Conservation (phyloP, 2,888 invertebrate genomes). For the Philereme vetulata region DNA sequence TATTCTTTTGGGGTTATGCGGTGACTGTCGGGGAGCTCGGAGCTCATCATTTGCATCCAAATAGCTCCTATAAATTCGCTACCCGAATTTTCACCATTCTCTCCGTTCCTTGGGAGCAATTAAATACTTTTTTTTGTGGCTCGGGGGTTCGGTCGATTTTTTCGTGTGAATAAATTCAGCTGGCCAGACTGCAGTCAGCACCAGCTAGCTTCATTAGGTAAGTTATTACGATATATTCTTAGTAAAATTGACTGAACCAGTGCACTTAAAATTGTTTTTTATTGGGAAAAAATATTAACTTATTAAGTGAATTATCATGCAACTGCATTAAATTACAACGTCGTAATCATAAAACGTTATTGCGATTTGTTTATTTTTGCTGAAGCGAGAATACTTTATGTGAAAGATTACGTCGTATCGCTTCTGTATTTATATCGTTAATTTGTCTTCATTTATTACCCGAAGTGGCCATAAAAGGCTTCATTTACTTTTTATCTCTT, state of each 20-base stretch:
- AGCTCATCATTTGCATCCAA: slow-evolving; percentile 83
- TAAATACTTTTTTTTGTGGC: slow-evolving; percentile 77
- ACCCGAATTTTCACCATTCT: slow-evolving; percentile 81
- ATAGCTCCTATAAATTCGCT: slow-evolving; percentile 82
- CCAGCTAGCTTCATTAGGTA: slow-evolving; percentile 65
- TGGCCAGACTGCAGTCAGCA: slow-evolving; percentile 70
- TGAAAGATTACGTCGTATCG: slow-evolving; percentile 31
- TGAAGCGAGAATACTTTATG: slow-evolving; percentile 25
- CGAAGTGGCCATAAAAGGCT: slow-evolving; percentile 37
- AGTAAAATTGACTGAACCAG: slow-evolving; percentile 29
- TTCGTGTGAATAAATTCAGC: slow-evolving; percentile 71
- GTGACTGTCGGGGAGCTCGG: slow-evolving; percentile 66
- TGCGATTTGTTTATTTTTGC: slow-evolving; percentile 22
- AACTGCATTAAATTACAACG: slow-evolving; percentile 14
- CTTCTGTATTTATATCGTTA: slow-evolving; percentile 30
- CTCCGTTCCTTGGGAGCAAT: slow-evolving; percentile 79
- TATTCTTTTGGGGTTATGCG: slow-evolving; percentile 78
- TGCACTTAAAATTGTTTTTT: slow-evolving; percentile 4
- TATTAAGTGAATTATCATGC: slow-evolving; percentile 6
- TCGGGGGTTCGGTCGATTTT: slow-evolving; percentile 63
- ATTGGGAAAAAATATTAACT: background rate
- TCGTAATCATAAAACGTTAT: slow-evolving; percentile 22
- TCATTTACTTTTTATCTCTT: slow-evolving; percentile 40
- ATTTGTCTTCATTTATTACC: slow-evolving; percentile 32
- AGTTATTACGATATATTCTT: slow-evolving; percentile 60